Evolutionary conservation across 2,888 invertebrate genomes (phyloP), one percentile per base, ranked within the genome.

Genomic region (Corythucha ciliata): DNA sequence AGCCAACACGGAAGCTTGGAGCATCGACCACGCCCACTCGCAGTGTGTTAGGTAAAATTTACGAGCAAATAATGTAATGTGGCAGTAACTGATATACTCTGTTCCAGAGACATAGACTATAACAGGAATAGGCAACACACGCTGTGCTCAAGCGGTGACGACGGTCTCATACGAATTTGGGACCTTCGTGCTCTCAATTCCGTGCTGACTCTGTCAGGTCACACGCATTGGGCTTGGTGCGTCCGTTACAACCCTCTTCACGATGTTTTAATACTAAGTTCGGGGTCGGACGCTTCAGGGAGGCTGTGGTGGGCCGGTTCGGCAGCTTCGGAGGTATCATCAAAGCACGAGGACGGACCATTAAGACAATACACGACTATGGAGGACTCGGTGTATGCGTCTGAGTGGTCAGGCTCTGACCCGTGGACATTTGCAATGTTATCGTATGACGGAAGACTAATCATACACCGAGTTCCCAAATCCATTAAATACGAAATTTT

Each of bases 341-440:
- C 40, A 63, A 83, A 81, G 49, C 66, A 83, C 22, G 78, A 83
- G 58, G 96, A 97, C 70, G 92, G 92, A 2, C 80, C 94, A 0
- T 74, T 97, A 4, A 85, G 87, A 48, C 86, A 83, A 53, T 94
- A 92, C 65, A 94, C 97, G 66, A 91, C 93, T 62, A 96, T 98
- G 65, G 97, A 97, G 67, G 97, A 98, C 69, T 91, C 92, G 5
- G 96, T 98, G 14, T 98, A 96, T 71, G 86, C 88, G 64, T 90
- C 86, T 0, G 94, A 94, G 69, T 98, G 97, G 97, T 93, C 93
- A 56, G 81, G 86, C 20, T 89, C 90, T 21, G 97, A 98, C 72
- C 94, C 97, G 12, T 98, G 97, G 97, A 83, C 92, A 52, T 97
- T 96, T 74, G 97, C 97, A n/a, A 96, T 96, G 0, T 74, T 96